A percentile compares a stretch with the other conserved stretches of the same genome.
Evolutionary conservation across 2,113 vertebrate species (phyloP).

Genomic region (Semnornis frantzii): DNA sequence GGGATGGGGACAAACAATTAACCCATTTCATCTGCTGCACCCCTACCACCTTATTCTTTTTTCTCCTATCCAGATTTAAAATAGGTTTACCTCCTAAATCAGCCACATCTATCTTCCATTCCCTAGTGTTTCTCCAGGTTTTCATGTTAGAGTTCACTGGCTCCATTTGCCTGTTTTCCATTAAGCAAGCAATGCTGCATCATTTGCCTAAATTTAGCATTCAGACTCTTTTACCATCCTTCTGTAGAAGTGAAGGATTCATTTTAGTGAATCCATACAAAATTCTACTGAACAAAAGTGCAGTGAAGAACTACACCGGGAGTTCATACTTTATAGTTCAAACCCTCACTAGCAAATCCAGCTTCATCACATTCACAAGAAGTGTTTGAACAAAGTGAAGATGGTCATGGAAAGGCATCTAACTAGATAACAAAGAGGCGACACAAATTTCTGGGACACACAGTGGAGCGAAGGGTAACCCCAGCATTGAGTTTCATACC

Average conservation of each 20-base stretch:
- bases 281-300: neutral
- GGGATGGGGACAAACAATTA: neutral
- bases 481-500: neutral
- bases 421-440: neutral
- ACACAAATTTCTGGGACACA: neutral
- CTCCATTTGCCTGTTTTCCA: neutral
- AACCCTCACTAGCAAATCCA: neutral
- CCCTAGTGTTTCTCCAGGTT: neutral
- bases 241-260: neutral
- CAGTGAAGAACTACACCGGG: neutral
- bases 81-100: neutral
- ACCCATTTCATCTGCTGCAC: neutral
- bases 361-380: neutral
- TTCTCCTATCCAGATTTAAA: neutral
- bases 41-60: neutral
- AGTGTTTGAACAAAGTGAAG: neutral
- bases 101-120: neutral
- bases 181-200: neutral
- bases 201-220: neutral
- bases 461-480: neutral
- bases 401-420: neutral
- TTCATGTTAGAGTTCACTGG: neutral
- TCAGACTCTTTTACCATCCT: neutral
- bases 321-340: neutral
- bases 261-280: neutral